Percentiles rank a stretch among this genome's conserved stretches.
These are phyloP conservation scores for Phaetusa simplex DNA, from an alignment of 2,113 vertebrate species.

Conservation along the genomic window DNA sequence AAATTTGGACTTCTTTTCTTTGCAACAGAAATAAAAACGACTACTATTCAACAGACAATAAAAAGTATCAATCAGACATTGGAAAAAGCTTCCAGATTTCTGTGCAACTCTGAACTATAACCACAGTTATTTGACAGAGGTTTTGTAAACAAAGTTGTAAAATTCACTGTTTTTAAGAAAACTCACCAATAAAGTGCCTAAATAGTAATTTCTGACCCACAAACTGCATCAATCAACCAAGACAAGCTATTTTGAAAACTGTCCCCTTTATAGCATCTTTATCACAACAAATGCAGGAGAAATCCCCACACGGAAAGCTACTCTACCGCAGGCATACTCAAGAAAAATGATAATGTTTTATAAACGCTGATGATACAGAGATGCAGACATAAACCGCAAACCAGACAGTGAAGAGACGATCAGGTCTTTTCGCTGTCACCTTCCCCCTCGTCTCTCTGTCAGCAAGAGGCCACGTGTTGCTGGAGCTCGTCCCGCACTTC, in stretches of 20 bases:
- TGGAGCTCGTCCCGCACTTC: background rate
- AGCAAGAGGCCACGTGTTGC: background rate
- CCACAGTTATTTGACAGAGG: background rate
- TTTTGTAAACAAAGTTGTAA: background rate
- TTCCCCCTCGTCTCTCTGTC: background rate
- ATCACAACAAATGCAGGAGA: background rate
- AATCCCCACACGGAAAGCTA: background rate
- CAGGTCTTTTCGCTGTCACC: background rate
- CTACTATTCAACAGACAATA: background rate
- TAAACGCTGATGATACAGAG: background rate
- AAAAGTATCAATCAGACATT: background rate
- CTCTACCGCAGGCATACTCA: no score
- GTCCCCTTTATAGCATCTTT: background rate
- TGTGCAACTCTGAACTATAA: background rate
- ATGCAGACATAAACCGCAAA: background rate
- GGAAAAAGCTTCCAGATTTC: background rate
- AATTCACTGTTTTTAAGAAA: background rate
- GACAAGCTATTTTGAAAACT: background rate
- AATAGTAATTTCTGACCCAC: background rate
- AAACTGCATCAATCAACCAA: background rate
- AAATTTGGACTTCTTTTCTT: background rate
- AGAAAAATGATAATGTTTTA: background rate
- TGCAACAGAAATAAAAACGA: background rate
- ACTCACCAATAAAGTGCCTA: background rate
- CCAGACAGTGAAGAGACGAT: background rate